Percentiles rank a stretch among this genome's conserved stretches.
Conservation (phyloP, 92 coral and sea anemone species). For the Ricordea florida region DNA sequence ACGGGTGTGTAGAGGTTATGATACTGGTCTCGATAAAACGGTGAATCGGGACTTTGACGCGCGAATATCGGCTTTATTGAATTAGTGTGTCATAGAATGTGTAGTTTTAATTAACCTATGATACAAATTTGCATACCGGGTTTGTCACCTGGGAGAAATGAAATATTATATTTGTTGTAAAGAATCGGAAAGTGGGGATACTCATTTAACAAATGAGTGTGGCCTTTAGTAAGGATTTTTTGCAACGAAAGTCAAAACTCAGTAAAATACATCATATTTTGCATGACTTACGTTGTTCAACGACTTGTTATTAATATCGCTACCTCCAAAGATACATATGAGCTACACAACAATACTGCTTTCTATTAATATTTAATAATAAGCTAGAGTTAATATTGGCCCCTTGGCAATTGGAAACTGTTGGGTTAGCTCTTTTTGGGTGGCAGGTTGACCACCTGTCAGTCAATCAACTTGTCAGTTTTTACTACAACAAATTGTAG, state of each 20-base stretch:
- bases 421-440: conserved; percentile 35
- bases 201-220: not conserved
- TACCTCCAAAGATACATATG: conserved; percentile 38
- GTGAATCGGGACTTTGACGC: conserved; percentile 43
- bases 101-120: conserved; percentile 72
- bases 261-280: not conserved
- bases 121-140: conserved; percentile 81
- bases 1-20: conserved; percentile 54
- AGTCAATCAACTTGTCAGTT: conserved; percentile 35
- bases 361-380: conserved; percentile 49
- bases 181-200: conserved; percentile 9
- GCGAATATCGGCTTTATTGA: conserved; percentile 72
- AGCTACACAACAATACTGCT: conserved; percentile 50
- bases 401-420: conserved; percentile 31
- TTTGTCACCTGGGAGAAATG: conserved; percentile 55
- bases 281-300: conserved; percentile 21
- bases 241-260: not conserved
- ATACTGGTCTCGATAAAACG: conserved; percentile 58
- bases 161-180: conserved; percentile 22
- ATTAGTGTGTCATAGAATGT: conserved; percentile 64
- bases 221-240: not conserved
- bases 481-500: not conserved
- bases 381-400: conserved; percentile 40
- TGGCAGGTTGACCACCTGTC: conserved; percentile 54
- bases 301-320: conserved; percentile 17